phyloP scores from a whole-genome alignment of 1,140 invertebrate species.

The Drosophila cardini region DNA sequence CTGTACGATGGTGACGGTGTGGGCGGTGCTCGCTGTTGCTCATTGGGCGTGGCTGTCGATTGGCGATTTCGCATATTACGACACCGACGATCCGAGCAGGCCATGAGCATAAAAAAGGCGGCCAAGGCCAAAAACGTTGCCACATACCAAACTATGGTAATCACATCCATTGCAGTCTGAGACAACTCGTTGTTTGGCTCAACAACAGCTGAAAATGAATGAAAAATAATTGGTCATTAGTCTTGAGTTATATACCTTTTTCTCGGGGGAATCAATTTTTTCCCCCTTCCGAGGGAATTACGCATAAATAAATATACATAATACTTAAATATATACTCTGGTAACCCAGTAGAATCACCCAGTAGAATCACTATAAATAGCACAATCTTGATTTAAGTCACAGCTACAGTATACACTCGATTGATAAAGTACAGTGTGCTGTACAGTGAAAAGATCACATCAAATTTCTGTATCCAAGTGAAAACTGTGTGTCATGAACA shows the following conservation, averaged over 20 bases:
- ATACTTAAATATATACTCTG: too few relatives aligned
- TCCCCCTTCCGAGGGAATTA: too few relatives aligned
- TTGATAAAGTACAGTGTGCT: too few relatives aligned
- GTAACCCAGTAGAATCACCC: too few relatives aligned
- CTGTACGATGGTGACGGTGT: slow-evolving; percentile 83
- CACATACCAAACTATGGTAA: slow-evolving; percentile 84
- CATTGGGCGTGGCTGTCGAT: slow-evolving; percentile 37
- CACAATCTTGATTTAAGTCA: too few relatives aligned
- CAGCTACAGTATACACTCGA: too few relatives aligned
- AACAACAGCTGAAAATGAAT: slow-evolving; percentile 52
- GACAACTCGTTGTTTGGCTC: slow-evolving; percentile 72
- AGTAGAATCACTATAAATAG: too few relatives aligned
- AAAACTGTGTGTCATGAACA: slow-evolving; percentile 9
- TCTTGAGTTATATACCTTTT: not conserved
- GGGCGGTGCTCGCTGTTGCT: slow-evolving; percentile 66
- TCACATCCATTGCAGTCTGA: slow-evolving; percentile 84
- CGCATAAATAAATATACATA: too few relatives aligned
- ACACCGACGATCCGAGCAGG: slow-evolving; percentile 79
- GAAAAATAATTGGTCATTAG: slow-evolving; percentile 1
- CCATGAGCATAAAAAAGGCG: slow-evolving; percentile 84
- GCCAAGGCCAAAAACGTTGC: slow-evolving; percentile 80
- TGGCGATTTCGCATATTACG: slow-evolving; percentile 51
- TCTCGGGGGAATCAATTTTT: not conserved
- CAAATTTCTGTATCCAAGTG: slow-evolving; percentile 18
- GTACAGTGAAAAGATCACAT: not conserved